phyloP scores from a whole-genome alignment of 1,140 invertebrate species.

The Hesperophylax magnus region DNA sequence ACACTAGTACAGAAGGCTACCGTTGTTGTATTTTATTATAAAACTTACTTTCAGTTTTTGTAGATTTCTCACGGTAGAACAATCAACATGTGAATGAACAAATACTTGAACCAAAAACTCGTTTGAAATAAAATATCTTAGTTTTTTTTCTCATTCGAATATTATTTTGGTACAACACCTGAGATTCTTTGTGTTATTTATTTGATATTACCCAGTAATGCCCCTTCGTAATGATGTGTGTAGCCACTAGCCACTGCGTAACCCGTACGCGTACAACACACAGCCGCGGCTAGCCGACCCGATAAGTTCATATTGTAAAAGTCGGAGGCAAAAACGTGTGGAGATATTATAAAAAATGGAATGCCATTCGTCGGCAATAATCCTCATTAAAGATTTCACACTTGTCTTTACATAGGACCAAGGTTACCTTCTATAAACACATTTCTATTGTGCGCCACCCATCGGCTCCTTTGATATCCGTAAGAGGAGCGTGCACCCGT shows the following conservation, averaged over 20 bases:
- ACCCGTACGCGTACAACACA: neutral
- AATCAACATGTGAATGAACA: slow-evolving; percentile 15
- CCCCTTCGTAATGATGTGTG: neutral
- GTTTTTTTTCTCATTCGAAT: neutral
- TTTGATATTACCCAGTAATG: neutral
- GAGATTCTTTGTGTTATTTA: neutral
- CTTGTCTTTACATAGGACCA: slow-evolving; percentile 55
- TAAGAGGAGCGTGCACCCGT: neutral
- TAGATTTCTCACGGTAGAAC: slow-evolving; percentile 26
- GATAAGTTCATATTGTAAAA: too few species aligned
- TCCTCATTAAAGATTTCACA: slow-evolving; percentile 59
- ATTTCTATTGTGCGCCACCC: slow-evolving; percentile 44
- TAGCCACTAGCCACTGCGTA: too few species aligned
- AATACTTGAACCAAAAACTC: slow-evolving; percentile 19
- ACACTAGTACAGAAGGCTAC: neutral
- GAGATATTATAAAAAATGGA: slow-evolving; percentile 46
- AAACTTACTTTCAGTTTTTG: neutral
- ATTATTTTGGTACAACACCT: neutral
- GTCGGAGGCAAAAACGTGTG: slow-evolving; percentile 11
- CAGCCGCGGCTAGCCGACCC: too few species aligned
- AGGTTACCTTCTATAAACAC: slow-evolving; percentile 54
- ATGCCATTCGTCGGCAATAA: slow-evolving; percentile 49
- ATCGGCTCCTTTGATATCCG: slow-evolving; percentile 26
- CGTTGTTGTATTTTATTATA: neutral
- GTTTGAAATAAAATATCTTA: neutral